Evolutionary conservation across 2,888 invertebrate genomes (phyloP).

Genomic region (Diploptera punctata): DNA sequence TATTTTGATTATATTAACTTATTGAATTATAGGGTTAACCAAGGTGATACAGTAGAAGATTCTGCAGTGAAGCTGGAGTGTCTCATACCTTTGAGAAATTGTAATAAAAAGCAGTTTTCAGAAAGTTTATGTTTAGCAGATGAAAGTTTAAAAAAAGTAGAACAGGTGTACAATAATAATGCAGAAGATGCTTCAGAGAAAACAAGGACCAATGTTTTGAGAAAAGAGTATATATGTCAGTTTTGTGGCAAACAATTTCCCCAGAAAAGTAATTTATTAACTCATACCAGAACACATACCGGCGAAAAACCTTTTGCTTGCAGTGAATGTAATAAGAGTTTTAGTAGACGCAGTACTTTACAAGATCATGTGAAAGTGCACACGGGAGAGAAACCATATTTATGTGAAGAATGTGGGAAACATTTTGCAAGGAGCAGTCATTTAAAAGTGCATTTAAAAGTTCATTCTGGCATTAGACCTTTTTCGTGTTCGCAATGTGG

Average conservation of each 20-base stretch:
- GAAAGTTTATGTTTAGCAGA: no score
- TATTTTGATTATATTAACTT: no score
- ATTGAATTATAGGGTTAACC: no score
- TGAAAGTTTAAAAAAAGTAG: no score
- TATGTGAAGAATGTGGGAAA: slow-evolving; percentile 13
- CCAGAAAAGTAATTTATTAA: slow-evolving; percentile 19
- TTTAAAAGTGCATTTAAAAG: slow-evolving; percentile 10
- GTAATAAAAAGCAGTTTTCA: no score
- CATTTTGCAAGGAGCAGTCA: slow-evolving; percentile 17
- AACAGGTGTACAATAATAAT: no score
- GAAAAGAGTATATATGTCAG: slow-evolving; percentile 8
- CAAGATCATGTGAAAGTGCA: slow-evolving; percentile 14
- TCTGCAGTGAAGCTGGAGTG: no score
- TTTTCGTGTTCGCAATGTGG: background rate
- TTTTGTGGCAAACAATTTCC: slow-evolving; percentile 10
- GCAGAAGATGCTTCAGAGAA: no score
- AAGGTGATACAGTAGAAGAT: no score
- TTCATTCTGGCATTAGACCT: slow-evolving; percentile 25
- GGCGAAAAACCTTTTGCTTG: slow-evolving; percentile 8
- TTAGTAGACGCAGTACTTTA: slow-evolving; percentile 13
- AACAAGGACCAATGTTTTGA: background rate
- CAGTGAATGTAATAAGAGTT: background rate
- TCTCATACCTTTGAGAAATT: no score
- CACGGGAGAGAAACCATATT: background rate
- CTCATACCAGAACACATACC: slow-evolving; percentile 15